Evolutionary conservation across 2,888 invertebrate genomes (phyloP).

Genomic region (Lycocerus yunnanus): DNA sequence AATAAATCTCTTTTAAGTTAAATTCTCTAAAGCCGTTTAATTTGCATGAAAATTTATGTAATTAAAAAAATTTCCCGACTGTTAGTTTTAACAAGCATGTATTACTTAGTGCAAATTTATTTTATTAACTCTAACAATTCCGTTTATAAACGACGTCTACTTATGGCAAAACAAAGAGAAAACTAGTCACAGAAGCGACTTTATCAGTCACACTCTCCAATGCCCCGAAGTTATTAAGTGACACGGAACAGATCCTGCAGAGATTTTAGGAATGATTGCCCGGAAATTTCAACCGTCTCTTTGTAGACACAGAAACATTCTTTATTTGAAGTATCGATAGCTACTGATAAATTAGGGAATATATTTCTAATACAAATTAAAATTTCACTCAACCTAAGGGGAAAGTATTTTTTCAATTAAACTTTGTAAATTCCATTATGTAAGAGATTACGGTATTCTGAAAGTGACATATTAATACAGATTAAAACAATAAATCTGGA

Average conservation of each 20-base stretch:
- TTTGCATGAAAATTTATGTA: constrained; percentile 12
- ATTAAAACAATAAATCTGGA: not conserved
- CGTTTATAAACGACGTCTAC: not conserved
- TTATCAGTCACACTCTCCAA: constrained; percentile 24
- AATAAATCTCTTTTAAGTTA: constrained; percentile 10
- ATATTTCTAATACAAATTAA: constrained; percentile 1
- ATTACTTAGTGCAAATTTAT: not conserved
- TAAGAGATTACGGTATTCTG: not conserved
- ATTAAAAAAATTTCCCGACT: not conserved
- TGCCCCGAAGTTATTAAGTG: constrained; percentile 45
- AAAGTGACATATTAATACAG: not conserved
- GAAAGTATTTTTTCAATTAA: not conserved
- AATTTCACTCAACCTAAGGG: not conserved
- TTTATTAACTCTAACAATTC: not conserved
- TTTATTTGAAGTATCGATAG: constrained; percentile 45
- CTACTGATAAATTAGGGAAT: constrained; percentile 41
- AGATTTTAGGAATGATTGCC: constrained; percentile 45
- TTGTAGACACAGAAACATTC: constrained; percentile 42
- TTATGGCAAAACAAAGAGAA: not conserved
- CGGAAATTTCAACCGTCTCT: constrained; percentile 47
- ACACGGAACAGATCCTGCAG: constrained; percentile 42
- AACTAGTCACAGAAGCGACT: constrained; percentile 16
- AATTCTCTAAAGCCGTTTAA: constrained; percentile 6
- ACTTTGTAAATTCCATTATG: not conserved
- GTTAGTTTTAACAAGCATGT: not conserved